Evolutionary conservation across 2,888 invertebrate genomes (phyloP), one percentile per base, ranked within the genome.

Genomic region (Xanthorhoe designata): DNA sequence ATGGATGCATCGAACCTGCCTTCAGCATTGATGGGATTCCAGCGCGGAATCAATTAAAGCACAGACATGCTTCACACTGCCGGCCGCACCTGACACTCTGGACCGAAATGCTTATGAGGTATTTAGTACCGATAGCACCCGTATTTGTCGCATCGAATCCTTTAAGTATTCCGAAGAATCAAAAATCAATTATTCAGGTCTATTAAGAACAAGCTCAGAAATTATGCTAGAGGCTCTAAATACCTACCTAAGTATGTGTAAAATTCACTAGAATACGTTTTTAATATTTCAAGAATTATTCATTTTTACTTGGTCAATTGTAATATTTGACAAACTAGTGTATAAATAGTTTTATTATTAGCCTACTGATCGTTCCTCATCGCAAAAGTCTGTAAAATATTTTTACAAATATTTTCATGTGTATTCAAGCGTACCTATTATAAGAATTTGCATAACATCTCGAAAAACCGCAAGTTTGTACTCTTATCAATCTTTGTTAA

Each of bases 11-110:
- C 24, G 52, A 29, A 56, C 60, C 59, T 58, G 55, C 54, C 57
- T n/a, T 51, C 51, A 63, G 50, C 57, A 57, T 68, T 62, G 53
- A 18, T 59, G 63, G 51, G 54, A 71, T 71, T 69, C 68, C 69
- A 42, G 55, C 61, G 69, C 65, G 69, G 58, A 69, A 65, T 73
- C 66, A 66, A 69, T 73, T 71, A 71, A 60, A 64, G 47, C 66
- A 29, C 47, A 29, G 68, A 42, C 60, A 67, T 57, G 60, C 64
- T 56, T 65, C 54, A 38, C 51, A 45, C 49, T 17, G 47, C 57
- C 52, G 52, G 45, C 52, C 45, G 47, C 60, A 53, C 45, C 55
- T 50, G 38, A 58, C 45, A 42, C 32, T 59, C 13, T 55, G 51
- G 32, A 51, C 42, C 49, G 32, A 58, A 32, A 52, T 35, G 50